Base-by-base conservation (phyloP, 2,797 vertebrate genomes). In the Steatocranus sp. region DNA sequence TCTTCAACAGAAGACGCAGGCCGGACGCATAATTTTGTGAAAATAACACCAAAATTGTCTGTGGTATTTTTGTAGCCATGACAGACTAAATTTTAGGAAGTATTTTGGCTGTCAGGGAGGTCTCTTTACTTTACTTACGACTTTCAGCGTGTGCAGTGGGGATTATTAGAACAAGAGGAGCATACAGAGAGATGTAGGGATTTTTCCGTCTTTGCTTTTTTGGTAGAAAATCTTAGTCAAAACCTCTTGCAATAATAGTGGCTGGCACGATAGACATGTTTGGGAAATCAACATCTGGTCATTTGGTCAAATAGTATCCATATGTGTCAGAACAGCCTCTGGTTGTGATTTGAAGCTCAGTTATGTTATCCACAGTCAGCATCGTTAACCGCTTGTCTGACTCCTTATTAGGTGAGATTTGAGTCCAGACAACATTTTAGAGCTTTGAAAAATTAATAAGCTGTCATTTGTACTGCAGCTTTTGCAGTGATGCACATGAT, bases 261-360 rank as follows among this genome's bases (percentile, higher is more conserved):
- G 73, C 87, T 94, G 89, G 89, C 85, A 90, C 75, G 73, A 87
- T 80, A 87, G 85, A 87, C 81, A 84, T 91, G 87, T 92, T 92
- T 91, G 85, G 84, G 90, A 93, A 94, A 92, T 93, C 85, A 91
- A 80, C 92, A 94, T 93, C 92, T 93, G 92, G 90, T 89, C 90
- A 90, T 92, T 92, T 92, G 84, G 89, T 87, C 88, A 93, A 94
- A 94, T 94, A 77, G 88, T 81, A 87, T 91, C 88, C 90, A 88
- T 89, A 74, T 93, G 94, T 91, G 90, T 87, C 81, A 84, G 89
- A 93, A 83, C 83, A 86, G 86, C 83, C 86, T 87, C 85, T 90
- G 86, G 87, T 89, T 78, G 79, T 79, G 89, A 86, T 87, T 82
- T 86, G 78, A 89, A 83, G 79, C 86, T 91, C 78, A 83, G 83